phyloP scores from a whole-genome alignment of 1,140 invertebrate species.

The Zaprionus vittiger region DNA sequence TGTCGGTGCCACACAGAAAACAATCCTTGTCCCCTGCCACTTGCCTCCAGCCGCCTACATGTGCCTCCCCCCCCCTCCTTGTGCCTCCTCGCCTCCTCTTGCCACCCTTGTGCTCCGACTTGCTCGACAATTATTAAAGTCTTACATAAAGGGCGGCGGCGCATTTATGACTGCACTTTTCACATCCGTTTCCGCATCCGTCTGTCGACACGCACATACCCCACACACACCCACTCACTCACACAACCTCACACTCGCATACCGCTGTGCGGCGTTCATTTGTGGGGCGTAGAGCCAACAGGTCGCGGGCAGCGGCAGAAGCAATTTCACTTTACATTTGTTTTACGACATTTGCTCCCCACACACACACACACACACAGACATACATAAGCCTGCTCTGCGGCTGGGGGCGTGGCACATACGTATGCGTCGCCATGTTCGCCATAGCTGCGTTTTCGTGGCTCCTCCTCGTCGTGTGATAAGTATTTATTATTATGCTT shows the following conservation, averaged over 20 bases:
- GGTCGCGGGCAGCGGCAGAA: constrained; percentile 69
- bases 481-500: constrained; percentile 82
- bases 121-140: constrained; percentile 77
- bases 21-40: constrained; percentile 3
- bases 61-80: neutral
- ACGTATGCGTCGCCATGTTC: constrained; percentile 44
- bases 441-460: constrained; percentile 54
- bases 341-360: constrained; percentile 78
- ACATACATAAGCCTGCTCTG: constrained; percentile 49
- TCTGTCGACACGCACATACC: constrained; percentile 61
- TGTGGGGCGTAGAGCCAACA: constrained; percentile 49
- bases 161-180: constrained; percentile 83
- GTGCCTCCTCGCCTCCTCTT: neutral
- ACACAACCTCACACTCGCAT: constrained; percentile 15
- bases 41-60: neutral
- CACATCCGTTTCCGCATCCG: constrained; percentile 79
- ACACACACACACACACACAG: neutral
- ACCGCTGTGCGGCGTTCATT: constrained; percentile 46
- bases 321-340: constrained; percentile 82
- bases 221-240: constrained; percentile 7
- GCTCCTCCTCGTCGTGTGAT: constrained; percentile 43
- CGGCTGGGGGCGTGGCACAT: constrained; percentile 29
- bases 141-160: constrained; percentile 73
- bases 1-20: constrained; percentile 28
- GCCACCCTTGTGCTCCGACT: constrained; percentile 14